These are phyloP conservation scores for Nomia melanderi DNA, from an alignment of 1,140 invertebrate species.

Conservation along the genomic window DNA sequence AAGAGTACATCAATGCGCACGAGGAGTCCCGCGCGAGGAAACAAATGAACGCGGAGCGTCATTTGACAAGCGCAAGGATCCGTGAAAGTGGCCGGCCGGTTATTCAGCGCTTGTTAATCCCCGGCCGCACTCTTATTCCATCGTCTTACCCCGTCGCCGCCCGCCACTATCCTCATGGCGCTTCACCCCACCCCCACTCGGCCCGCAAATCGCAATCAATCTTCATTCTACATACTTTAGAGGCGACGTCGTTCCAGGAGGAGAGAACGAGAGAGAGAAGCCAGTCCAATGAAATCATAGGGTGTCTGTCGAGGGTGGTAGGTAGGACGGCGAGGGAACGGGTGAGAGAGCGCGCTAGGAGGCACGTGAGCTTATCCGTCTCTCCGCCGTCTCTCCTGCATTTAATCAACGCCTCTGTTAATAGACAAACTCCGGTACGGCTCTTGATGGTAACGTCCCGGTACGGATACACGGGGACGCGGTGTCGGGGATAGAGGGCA, in stretches of 20 bases:
- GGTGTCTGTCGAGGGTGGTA: too few species aligned
- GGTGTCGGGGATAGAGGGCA: background rate
- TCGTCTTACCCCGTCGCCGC: constrained; percentile 15
- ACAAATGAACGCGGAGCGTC: constrained; percentile 38
- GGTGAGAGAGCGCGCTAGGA: background rate
- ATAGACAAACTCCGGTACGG: constrained; percentile 76
- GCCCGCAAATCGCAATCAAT: constrained; percentile 68
- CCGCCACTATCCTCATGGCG: constrained; percentile 31
- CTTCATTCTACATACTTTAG: constrained; percentile 71
- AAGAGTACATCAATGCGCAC: too few species aligned
- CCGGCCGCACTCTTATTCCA: constrained; percentile 29
- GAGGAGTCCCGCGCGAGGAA: constrained; percentile 4
- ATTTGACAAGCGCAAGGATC: constrained; percentile 46
- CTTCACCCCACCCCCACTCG: constrained; percentile 46
- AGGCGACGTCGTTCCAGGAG: background rate
- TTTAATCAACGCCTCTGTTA: constrained; percentile 78
- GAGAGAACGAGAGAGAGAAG: background rate
- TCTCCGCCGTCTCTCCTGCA: constrained; percentile 63
- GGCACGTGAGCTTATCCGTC: constrained; percentile 70
- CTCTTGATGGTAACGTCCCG: constrained; percentile 66
- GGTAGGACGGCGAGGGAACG: too few species aligned
- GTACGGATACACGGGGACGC: background rate
- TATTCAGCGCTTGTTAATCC: constrained; percentile 74
- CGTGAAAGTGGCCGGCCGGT: constrained; percentile 66
- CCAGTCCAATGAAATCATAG: too few species aligned